Percentiles rank a stretch among this genome's conserved stretches.
These are phyloP conservation scores for Caerostris extrusa DNA, from an alignment of 1,140 invertebrate species.

Conservation along the genomic window DNA sequence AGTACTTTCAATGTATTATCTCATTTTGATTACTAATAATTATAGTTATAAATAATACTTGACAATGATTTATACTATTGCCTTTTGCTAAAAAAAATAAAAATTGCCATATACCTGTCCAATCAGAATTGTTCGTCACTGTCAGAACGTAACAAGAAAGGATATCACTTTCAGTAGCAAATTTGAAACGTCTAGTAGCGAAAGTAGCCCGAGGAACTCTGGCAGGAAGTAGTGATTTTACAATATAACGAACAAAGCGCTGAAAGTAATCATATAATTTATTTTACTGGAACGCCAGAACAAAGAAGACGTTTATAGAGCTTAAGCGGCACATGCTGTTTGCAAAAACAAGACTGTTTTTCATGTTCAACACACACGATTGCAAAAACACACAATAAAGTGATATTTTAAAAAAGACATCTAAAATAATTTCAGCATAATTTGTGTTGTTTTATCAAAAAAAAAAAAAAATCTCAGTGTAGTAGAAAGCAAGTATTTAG, in stretches of 20 bases:
- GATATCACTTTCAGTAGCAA: background rate
- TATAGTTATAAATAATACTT: too few relatives aligned
- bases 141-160: background rate
- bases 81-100: background rate
- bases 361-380: background rate
- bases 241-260: background rate
- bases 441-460: too few relatives aligned
- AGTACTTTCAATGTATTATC: too few relatives aligned
- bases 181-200: background rate
- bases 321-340: background rate
- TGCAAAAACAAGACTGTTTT: background rate
- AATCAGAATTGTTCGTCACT: background rate
- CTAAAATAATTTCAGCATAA: too few relatives aligned
- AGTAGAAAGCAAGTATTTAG: too few relatives aligned
- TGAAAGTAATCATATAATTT: constrained; percentile 17
- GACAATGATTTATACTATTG: background rate
- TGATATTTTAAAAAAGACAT: too few relatives aligned
- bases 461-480: too few relatives aligned
- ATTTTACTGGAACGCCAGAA: background rate
- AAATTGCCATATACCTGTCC: background rate
- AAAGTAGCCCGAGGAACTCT: background rate
- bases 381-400: too few relatives aligned
- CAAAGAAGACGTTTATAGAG: constrained; percentile 21
- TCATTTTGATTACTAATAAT: too few relatives aligned
- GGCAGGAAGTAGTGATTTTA: background rate